Conservation (phyloP, 2,797 vertebrate genomes). For the Ataeniobius toweri region DNA sequence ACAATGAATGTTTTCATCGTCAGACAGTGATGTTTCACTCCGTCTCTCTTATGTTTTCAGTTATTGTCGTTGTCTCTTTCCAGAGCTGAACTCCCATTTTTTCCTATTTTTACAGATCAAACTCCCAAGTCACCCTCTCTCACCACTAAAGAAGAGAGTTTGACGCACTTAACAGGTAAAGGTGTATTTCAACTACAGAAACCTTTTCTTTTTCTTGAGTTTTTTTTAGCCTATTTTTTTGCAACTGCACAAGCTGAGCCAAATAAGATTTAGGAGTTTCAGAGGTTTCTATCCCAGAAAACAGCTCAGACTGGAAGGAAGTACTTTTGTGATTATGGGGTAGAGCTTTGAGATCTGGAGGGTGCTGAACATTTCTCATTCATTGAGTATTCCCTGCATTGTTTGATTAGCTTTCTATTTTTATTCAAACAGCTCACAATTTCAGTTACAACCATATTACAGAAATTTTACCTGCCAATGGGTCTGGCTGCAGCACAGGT, state of each 20-base stretch:
- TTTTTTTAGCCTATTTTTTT: background rate
- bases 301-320: background rate
- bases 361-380: background rate
- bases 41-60: background rate
- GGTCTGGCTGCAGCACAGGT: background rate
- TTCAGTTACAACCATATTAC: background rate
- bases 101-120: background rate
- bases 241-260: background rate
- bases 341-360: background rate
- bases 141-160: slow-evolving; percentile 8
- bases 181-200: background rate
- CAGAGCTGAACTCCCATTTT: slow-evolving; percentile 6
- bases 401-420: no score
- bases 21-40: slow-evolving; percentile 44
- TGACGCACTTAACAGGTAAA: background rate
- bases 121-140: slow-evolving; percentile 28
- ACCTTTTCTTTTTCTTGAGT: background rate
- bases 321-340: background rate
- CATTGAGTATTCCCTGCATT: background rate
- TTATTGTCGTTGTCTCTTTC: slow-evolving; percentile 18
- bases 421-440: no score
- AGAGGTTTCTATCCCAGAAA: background rate
- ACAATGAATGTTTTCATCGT: slow-evolving; percentile 72
- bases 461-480: background rate
- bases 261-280: background rate